Evolutionary conservation across 2,797 vertebrate species (phyloP).

Genomic region (Myotis myotis): DNA sequence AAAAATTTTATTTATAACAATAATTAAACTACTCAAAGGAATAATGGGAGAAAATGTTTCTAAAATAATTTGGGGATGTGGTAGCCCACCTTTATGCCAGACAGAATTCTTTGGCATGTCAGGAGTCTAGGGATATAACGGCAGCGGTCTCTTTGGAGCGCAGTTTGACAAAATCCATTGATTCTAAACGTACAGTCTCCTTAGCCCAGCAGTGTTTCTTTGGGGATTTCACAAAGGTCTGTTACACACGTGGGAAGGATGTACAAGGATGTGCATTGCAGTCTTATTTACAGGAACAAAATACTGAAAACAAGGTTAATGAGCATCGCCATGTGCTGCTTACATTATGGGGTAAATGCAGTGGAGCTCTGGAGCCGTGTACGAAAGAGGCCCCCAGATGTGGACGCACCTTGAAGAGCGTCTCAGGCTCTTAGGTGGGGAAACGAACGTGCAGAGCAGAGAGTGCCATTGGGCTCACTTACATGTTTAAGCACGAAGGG

Average conservation of each 20-base stretch:
- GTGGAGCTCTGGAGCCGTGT: neutral
- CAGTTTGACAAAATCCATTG: neutral
- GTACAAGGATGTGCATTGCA: too few species aligned
- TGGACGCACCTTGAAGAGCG: neutral
- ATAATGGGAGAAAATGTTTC: neutral
- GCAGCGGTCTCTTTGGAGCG: neutral
- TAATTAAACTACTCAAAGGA: neutral
- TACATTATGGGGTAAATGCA: neutral
- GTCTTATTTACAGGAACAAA: neutral
- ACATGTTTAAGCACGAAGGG: neutral
- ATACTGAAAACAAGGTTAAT: neutral
- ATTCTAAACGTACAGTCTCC: neutral
- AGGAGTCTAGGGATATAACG: neutral
- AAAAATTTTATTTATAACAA: neutral
- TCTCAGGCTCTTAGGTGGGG: neutral
- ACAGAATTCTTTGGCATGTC: neutral
- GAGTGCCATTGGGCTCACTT: neutral
- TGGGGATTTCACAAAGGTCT: neutral
- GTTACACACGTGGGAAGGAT: neutral
- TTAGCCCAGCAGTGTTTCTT: neutral
- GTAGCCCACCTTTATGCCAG: neutral
- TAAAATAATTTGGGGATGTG: neutral
- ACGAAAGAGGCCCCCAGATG: neutral
- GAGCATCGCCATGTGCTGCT: neutral
- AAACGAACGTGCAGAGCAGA: neutral